Evolutionary conservation across 2,797 vertebrate genomes (phyloP).

Genomic region (Sebastolobus altivelis): DNA sequence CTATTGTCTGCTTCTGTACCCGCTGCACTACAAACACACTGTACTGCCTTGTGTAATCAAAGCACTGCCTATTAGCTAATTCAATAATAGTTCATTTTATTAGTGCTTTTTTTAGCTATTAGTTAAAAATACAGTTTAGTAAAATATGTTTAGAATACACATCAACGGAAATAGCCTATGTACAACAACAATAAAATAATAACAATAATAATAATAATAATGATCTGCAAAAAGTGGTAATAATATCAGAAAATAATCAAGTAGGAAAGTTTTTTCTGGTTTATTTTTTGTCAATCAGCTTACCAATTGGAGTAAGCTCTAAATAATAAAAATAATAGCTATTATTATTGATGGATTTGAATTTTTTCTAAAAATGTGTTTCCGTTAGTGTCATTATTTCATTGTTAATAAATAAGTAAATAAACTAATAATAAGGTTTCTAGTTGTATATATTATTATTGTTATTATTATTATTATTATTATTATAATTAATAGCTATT

Average conservation of each 20-base stretch:
- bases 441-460: no score
- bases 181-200: no score
- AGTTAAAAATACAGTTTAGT: not conserved
- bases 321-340: not conserved
- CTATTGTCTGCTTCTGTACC: slow-evolving; percentile 49
- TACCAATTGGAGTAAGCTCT: not conserved
- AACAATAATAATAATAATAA: no score
- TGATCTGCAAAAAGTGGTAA: not conserved
- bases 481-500: not conserved
- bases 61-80: slow-evolving; percentile 6
- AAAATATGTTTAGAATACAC: not conserved
- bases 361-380: no score
- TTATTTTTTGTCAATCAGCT: not conserved
- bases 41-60: slow-evolving; percentile 1
- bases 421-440: no score
- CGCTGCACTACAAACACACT: not conserved
- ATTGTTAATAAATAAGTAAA: not conserved
- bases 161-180: not conserved
- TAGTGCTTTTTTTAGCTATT: not conserved
- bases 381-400: not conserved
- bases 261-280: no score
- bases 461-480: no score
- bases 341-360: not conserved
- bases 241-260: not conserved
- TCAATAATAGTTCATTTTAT: not conserved